Percentiles rank a stretch among this genome's conserved stretches.
Conservation (phyloP, 2,113 vertebrate species). For the Gambusia holbrooki region DNA sequence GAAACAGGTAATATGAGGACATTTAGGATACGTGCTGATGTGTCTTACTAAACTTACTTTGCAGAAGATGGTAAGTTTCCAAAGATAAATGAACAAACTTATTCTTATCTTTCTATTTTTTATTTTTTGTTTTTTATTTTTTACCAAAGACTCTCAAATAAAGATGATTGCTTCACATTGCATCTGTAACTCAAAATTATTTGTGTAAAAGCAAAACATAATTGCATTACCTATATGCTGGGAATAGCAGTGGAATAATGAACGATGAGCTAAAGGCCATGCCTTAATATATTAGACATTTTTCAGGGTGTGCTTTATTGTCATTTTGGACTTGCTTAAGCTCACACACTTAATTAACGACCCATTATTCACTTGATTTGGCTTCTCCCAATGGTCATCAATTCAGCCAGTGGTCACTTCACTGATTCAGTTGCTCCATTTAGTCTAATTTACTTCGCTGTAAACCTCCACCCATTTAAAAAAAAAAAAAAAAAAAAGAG, state of each 20-base stretch:
- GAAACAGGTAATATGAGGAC: too few relatives aligned
- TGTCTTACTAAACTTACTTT: too few relatives aligned
- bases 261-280: conserved; percentile 33
- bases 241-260: conserved; percentile 40
- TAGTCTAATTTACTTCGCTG: conserved; percentile 38
- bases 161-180: background rate
- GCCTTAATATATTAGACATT: conserved; percentile 46
- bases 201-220: conserved; percentile 14
- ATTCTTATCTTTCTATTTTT: background rate
- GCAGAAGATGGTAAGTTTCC: too few relatives aligned
- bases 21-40: too few relatives aligned
- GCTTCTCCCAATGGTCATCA: conserved; percentile 36
- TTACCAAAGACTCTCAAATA: background rate
- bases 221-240: conserved; percentile 16
- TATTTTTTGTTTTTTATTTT: too few relatives aligned
- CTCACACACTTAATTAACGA: conserved; percentile 32
- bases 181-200: conserved; percentile 2
- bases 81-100: background rate
- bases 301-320: conserved; percentile 37
- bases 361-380: conserved; percentile 38
- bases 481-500: conserved; percentile 19
- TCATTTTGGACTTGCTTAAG: conserved; percentile 28
- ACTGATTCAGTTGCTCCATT: conserved; percentile 50
- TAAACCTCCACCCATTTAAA: conserved; percentile 32
- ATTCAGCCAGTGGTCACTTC: conserved; percentile 35